phyloP scores from a whole-genome alignment of 1,140 invertebrate species.

The Proales similis region DNA sequence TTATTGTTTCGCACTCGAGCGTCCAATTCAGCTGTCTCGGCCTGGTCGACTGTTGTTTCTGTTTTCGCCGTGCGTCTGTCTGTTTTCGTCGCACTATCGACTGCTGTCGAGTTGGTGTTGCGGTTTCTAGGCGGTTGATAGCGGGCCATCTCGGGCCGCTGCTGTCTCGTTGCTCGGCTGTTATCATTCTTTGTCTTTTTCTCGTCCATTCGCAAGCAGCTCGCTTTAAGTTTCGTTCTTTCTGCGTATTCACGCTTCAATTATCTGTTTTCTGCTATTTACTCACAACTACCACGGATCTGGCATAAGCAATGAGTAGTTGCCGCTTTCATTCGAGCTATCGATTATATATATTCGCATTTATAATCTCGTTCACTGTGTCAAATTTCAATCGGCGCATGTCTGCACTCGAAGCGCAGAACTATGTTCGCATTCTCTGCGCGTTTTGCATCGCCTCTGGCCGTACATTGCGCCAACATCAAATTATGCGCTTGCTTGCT shows the following conservation, averaged over 20 bases:
- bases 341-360: too few relatives aligned
- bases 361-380: too few relatives aligned
- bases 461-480: too few relatives aligned
- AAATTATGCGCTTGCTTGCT: too few relatives aligned
- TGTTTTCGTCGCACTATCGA: neutral
- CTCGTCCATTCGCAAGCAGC: neutral
- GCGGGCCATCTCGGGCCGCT: conserved; percentile 25
- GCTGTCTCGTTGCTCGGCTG: neutral
- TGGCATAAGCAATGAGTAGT: too few relatives aligned
- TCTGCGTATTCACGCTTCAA: conserved; percentile 9
- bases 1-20: neutral
- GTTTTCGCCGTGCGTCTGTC: conserved; percentile 1
- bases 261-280: too few relatives aligned
- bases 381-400: too few relatives aligned
- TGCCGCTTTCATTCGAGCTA: too few relatives aligned
- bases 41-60: neutral
- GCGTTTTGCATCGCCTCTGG: too few relatives aligned
- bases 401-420: too few relatives aligned
- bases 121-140: conserved; percentile 28
- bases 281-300: too few relatives aligned
- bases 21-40: neutral
- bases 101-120: neutral
- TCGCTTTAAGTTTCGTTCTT: neutral
- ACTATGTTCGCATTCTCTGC: too few relatives aligned
- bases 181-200: neutral